Base-by-base conservation (phyloP, 1,140 invertebrate genomes). In the Fopius arisanus region DNA sequence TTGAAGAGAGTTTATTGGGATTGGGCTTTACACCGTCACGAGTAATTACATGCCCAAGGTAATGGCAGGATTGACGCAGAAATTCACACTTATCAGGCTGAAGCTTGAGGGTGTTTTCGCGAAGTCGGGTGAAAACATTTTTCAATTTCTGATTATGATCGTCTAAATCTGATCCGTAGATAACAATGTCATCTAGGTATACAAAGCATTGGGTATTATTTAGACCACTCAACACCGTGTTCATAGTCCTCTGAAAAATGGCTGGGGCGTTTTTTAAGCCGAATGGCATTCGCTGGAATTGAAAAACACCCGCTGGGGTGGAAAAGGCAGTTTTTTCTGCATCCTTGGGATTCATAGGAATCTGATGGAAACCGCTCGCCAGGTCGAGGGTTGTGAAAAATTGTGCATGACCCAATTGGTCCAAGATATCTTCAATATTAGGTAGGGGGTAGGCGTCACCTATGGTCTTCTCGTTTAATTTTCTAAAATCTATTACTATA, bases 1-100 rank as follows among this genome's bases (percentile, higher is more conserved):
- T 14, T 19, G 12, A 21, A 21, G 21, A 4, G 33, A 2, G 7
- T 19, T 67, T 3, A 23, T 21, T 19, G n/a, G 31, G 37, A 37
- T 67, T 37, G 33, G 66, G 66, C 41, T 67, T 19, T 6, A 41
- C 21, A 67, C 66, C 66, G 5, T 67, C 66, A 2, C 31, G 14
- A 21, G 14, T 19, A 21, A 67, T 21, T 0, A 67, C 37, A 21
- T 67, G 66, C 21, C 66, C 66, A 2, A 67, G 16, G 9, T 67
- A 67, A 2, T 41, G 33, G 33, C 33, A 33, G 33, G 33, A 33
- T 23, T 33, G 9, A 21, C 37, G 31, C 21, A 67, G 16, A 48
- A 68, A 68, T 28, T 68, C 67, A 28, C 67, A 48, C 26, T 68
- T 68, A 28, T 68, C 40, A 0, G 37, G 40, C 28, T 68, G 67